These are phyloP conservation scores for Hylia prasina DNA, from an alignment of 2,113 vertebrate genomes.

Conservation along the genomic window DNA sequence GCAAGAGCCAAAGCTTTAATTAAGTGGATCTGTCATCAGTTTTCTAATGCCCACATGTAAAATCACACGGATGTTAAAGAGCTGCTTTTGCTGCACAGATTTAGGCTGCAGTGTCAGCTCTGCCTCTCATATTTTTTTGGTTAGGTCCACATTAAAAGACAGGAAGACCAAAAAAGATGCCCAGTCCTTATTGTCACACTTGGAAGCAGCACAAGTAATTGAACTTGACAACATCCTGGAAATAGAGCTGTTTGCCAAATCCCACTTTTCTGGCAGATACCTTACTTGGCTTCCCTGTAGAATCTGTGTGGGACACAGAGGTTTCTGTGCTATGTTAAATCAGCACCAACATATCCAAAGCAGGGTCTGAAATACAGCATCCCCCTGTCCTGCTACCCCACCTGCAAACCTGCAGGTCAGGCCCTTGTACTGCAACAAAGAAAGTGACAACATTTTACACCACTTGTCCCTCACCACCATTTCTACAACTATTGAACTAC, in stretches of 20 bases:
- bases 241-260: neutral
- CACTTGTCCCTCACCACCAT: neutral
- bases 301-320: neutral
- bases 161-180: neutral
- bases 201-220: neutral
- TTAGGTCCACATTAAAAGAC: neutral
- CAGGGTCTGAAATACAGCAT: neutral
- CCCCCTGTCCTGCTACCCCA: neutral
- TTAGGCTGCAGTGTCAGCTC: neutral
- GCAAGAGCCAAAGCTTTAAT: neutral
- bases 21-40: neutral
- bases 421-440: neutral
- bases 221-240: neutral
- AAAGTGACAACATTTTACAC: neutral
- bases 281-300: neutral
- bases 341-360: neutral
- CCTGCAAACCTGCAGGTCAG: neutral
- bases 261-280: neutral
- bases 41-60: neutral
- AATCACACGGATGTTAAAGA: rapidly evolving
- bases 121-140: neutral
- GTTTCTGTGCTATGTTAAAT: neutral
- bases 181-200: neutral
- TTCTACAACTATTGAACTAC: neutral
- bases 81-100: neutral